Percentiles rank a stretch among this genome's conserved stretches.
Evolutionary conservation across 2,113 vertebrate species (phyloP).

Genomic region (Tamias sibiricus): DNA sequence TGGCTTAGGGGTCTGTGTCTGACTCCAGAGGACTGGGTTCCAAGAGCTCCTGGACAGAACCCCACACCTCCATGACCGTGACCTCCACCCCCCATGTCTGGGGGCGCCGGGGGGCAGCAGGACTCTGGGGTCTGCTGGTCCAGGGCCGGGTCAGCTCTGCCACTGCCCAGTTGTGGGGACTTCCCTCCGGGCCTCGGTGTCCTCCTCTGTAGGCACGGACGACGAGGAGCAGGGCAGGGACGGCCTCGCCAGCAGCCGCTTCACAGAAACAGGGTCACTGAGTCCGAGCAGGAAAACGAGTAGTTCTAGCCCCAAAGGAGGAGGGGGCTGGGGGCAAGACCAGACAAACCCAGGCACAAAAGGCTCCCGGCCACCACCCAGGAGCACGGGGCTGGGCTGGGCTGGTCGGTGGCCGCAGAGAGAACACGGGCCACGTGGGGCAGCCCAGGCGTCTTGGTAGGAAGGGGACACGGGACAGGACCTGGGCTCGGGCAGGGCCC

Average conservation of each 20-base stretch:
- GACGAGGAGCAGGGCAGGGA: rapidly evolving
- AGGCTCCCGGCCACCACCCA: not conserved
- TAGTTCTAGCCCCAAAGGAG: not conserved
- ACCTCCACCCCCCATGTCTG: not conserved
- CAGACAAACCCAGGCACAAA: not conserved
- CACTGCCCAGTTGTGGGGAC: not conserved
- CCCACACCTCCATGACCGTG: rapidly evolving
- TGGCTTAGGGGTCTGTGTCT: not conserved
- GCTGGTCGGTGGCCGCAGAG: no score
- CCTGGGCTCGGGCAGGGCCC: rapidly evolving
- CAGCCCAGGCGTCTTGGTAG: rapidly evolving
- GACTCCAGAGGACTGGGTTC: no score
- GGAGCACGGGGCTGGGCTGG: not conserved
- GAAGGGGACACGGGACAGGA: not conserved
- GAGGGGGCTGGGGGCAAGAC: not conserved
- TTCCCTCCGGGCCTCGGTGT: not conserved
- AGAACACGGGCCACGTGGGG: no score
- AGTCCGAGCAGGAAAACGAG: not conserved
- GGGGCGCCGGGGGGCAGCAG: rapidly evolving
- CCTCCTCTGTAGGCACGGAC: not conserved
- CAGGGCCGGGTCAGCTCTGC: not conserved
- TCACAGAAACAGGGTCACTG: not conserved
- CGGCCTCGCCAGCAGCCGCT: not conserved
- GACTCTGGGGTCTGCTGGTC: not conserved
- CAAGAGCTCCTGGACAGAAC: no score